Evolutionary conservation across 2,797 vertebrate genomes (phyloP), one percentile per base, ranked within the genome.

Genomic region (Poeciliopsis infans): DNA sequence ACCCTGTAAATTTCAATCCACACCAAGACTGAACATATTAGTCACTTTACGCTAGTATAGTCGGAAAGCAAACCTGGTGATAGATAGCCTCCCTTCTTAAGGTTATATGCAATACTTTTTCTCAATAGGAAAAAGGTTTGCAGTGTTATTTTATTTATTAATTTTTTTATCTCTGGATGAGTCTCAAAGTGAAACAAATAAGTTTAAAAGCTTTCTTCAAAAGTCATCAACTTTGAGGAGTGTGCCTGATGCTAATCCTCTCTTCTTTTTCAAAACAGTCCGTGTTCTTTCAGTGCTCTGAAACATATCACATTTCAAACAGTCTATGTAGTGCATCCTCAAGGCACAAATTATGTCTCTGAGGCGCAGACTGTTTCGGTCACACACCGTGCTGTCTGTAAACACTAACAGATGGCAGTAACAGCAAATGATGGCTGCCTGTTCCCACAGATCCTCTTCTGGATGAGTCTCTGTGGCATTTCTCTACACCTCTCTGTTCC

Each of bases 241-340:
- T 1, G n/a, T 71, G 39, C 79, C 79, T 82, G 82, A 88, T 61
- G 25, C 69, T 89, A 83, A 87, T 90, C 84, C 90, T 79, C 49
- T 68, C 33, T 31, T 64, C 57, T 64, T 81, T 89, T 89, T 87
- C 77, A 86, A 76, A 89, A 45, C 66, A 1, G 57, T 28, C 1
- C 25, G 43, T 43, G 72, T 85, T 87, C 76, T 78, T 49, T 73
- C 75, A 69, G 74, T 47, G 45, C 81, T 77, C 45, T 57, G 45
- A 87, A 79, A 86, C 73, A 57, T 64, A 82, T 87, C 73, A 49
- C 75, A 84, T 87, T 92, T 83, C 73, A 84, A 87, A 89, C 77
- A 87, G 69, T 84, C 77, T 72, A 51, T 85, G 43, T 75, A 68
- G 80, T 33, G 31, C 45, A 13, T 79, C 77, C 85, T 87, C 59